A percentile compares a stretch with the other conserved stretches of the same genome.
phyloP scores from a whole-genome alignment of 2,113 vertebrate genomes.

The Calypte anna region DNA sequence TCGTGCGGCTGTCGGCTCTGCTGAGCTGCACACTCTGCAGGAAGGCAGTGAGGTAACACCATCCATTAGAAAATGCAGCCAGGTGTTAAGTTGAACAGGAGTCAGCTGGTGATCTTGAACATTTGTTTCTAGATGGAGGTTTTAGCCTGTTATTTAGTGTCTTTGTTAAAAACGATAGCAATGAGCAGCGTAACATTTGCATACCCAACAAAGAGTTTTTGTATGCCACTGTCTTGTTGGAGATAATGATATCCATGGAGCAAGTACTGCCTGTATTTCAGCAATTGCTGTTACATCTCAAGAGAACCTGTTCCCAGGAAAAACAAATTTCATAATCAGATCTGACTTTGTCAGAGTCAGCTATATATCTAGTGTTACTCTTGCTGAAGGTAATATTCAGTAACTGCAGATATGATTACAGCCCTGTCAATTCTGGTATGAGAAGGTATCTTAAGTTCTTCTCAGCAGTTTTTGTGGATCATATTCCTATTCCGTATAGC shows the following conservation, averaged over 20 bases:
- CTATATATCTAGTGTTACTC: background rate
- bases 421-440: background rate
- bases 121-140: background rate
- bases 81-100: background rate
- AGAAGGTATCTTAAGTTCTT: background rate
- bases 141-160: background rate
- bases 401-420: background rate
- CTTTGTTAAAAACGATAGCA: background rate
- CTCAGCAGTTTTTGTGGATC: background rate
- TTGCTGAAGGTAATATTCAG: background rate
- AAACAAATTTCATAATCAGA: background rate
- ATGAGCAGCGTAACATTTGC: background rate
- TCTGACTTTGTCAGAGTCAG: background rate
- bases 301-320: background rate
- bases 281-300: background rate
- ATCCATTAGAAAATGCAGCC: background rate
- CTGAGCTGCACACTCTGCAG: background rate
- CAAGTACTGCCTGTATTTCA: background rate
- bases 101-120: background rate
- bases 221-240: background rate
- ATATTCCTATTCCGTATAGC: background rate
- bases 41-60: background rate
- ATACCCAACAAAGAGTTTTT: background rate
- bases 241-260: background rate
- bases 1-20: background rate